Conservation (phyloP, 2,888 invertebrate genomes). For the Augiades crinisus region DNA sequence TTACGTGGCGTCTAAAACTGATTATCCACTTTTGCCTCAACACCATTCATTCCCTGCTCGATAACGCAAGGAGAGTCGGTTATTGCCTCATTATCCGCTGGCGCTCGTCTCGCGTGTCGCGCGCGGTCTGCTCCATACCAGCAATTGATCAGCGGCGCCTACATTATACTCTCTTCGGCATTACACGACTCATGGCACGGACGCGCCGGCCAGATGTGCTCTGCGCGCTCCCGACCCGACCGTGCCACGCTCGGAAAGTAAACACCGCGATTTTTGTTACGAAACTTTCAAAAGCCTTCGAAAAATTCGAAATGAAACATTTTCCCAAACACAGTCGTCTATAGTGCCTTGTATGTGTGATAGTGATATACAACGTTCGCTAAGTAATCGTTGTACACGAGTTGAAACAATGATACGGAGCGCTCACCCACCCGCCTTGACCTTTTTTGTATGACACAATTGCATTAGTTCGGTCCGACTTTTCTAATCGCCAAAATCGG, state of each 20-base stretch:
- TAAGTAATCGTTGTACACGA: constrained; percentile 23
- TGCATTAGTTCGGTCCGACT: constrained; percentile 37
- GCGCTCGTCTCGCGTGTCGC: constrained; percentile 26
- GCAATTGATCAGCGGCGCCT: constrained; percentile 50
- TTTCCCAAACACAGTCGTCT: not conserved
- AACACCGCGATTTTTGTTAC: constrained; percentile 31
- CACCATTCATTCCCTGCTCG: no score
- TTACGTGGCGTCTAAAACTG: no score
- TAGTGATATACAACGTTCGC: constrained; percentile 21
- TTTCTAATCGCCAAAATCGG: constrained; percentile 34
- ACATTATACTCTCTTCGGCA: constrained; percentile 39
- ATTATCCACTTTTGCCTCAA: no score
- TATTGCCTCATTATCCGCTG: not conserved
- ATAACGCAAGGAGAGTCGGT: no score
- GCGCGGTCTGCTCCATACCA: constrained; percentile 37
- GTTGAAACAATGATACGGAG: constrained; percentile 34
- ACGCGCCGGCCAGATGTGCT: constrained; percentile 44
- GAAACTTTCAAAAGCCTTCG: constrained; percentile 5
- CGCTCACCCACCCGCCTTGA: constrained; percentile 41
- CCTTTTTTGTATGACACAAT: constrained; percentile 39
- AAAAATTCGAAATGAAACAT: no score
- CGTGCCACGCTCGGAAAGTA: constrained; percentile 27
- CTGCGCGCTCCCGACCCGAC: constrained; percentile 31
- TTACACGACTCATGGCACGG: constrained; percentile 35
- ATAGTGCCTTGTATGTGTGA: constrained; percentile 9